Base-by-base conservation (phyloP, 2,888 invertebrate genomes). In the Cartodere bifasciata region DNA sequence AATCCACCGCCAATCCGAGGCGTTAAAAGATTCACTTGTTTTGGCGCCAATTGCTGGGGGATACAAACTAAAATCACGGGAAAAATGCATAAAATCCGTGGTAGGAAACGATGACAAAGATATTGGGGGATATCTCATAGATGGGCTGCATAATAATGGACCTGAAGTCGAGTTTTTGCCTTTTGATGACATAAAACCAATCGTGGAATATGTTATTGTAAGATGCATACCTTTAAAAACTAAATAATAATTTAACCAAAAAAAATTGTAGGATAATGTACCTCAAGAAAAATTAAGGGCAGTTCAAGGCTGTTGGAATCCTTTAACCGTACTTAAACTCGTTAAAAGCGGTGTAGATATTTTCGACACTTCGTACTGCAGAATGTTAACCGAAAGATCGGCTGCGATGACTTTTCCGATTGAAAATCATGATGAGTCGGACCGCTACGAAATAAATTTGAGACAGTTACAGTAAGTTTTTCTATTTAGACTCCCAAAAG, bases 331-430 rank as follows among this genome's bases (percentile, higher is more conserved):
- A 22, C 51, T 92, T 33, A 64, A 76, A 36, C 70, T 90, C 1
- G 70, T 91, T 16, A 65, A 73, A 41, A 49, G 72, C 16, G 92
- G 92, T 11, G 69, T 88, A 42, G 94, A 94, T 58, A 54, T 91
- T 9, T 88, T 94, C 57, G 92, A 94, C 53, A 79, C 85, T 0
- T 81, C 88, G 1, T 85, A 85, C 57, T 78, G 83, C 16, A 72
- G 72, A 31, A 62, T 75, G 35, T 64, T 78, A 5, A 75, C 84
- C 0, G 75, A 78, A 43, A 63, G 73, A 36, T 75, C 73, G 2
- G 68, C 72, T 35, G 87, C 82, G 0, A 58, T 88, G 22, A 67
- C 68, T 12, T 61, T 60, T 45, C 41, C 52, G 11, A 50, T 56
- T 39, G 51, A 63, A 10, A 44, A 42, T 22, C 42, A 41, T 23